Conservation (phyloP, 2,113 vertebrate species). For the Merops nubicus region DNA sequence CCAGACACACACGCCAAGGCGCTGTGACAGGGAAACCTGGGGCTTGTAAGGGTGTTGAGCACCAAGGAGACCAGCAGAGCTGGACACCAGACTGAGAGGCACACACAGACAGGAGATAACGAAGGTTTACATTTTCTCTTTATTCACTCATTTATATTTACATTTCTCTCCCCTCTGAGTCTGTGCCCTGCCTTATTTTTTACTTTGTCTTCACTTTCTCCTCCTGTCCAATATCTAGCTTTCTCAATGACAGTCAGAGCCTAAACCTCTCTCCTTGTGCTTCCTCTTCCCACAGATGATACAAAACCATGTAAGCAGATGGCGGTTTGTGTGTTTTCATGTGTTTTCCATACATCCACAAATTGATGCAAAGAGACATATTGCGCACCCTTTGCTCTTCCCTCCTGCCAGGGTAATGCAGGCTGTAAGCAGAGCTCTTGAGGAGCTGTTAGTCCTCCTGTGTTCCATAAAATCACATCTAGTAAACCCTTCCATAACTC, state of each 20-base stretch:
- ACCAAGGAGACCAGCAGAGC: background rate
- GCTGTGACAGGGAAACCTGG: fast-evolving
- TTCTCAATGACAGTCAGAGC: background rate
- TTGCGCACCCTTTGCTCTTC: background rate
- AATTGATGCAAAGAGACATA: background rate
- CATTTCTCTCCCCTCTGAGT: background rate
- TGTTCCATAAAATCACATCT: background rate
- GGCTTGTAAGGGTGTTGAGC: background rate
- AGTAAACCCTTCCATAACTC: background rate
- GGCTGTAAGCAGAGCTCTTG: background rate
- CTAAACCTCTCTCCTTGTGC: background rate
- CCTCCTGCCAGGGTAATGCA: background rate
- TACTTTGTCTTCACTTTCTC: background rate
- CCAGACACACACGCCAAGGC: background rate
- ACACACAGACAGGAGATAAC: background rate
- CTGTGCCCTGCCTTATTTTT: background rate
- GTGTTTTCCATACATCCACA: background rate
- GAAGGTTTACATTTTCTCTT: background rate
- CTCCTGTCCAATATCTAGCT: background rate
- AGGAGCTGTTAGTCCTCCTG: background rate
- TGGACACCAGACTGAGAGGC: background rate
- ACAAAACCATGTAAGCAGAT: background rate
- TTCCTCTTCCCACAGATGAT: background rate
- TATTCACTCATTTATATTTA: background rate
- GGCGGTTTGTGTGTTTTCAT: background rate